Conservation (phyloP, 2,888 invertebrate species). For the Listrodromus nycthemerus region DNA sequence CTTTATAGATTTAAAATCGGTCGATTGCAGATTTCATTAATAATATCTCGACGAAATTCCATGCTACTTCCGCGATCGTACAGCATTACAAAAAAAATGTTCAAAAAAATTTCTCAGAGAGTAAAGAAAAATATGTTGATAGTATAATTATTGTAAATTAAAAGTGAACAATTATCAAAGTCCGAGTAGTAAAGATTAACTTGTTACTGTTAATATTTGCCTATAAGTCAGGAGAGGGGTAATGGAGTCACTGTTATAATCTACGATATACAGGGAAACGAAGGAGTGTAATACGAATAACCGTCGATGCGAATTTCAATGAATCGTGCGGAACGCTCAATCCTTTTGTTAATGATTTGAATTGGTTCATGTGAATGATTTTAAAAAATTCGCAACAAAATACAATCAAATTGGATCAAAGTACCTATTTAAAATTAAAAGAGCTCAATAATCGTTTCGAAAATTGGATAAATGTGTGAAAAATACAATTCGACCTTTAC, state of each 20-base stretch:
- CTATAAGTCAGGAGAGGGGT: not conserved
- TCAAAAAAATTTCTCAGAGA: not conserved
- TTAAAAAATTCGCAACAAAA: not conserved
- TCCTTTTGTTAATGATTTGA: slow-evolving; percentile 1
- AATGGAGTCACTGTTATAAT: not conserved
- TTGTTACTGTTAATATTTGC: not conserved
- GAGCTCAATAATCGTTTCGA: slow-evolving; percentile 5
- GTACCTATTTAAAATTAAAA: not conserved
- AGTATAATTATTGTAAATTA: not conserved
- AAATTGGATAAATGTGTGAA: not conserved
- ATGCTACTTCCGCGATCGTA: not conserved
- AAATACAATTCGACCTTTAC: not conserved
- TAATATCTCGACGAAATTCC: not conserved
- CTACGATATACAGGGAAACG: not conserved
- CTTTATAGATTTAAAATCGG: not conserved
- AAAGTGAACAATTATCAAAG: not conserved
- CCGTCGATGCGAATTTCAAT: not conserved
- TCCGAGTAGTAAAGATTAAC: not conserved
- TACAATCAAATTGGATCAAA: slow-evolving; percentile 22
- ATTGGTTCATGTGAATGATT: not conserved
- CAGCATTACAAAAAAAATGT: not conserved
- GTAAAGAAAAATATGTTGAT: not conserved
- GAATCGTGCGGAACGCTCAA: not conserved
- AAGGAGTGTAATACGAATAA: not conserved
- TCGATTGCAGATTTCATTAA: not conserved